A percentile compares a stretch with the other conserved stretches of the same genome.
These are phyloP conservation scores for Cryptops parisi DNA, from an alignment of 2,888 invertebrate genomes.

Conservation along the genomic window DNA sequence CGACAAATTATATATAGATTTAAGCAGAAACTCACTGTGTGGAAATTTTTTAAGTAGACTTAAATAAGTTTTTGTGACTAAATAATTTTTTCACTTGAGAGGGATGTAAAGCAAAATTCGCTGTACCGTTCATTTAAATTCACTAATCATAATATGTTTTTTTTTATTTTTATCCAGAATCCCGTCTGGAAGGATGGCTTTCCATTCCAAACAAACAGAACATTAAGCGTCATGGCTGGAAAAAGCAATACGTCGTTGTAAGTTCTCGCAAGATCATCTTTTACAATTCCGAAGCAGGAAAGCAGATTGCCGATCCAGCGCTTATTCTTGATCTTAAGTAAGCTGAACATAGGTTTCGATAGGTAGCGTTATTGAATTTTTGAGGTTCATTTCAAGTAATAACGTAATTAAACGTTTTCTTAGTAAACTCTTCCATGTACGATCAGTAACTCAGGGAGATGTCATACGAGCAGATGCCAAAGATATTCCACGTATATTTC, in stretches of 20 bases:
- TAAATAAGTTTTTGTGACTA: no score
- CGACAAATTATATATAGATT: no score
- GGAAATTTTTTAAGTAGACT: no score
- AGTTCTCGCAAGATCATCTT: conserved; percentile 94
- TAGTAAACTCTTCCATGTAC: conserved; percentile 97
- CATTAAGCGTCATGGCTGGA: conserved; percentile 90
- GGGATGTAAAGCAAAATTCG: no score
- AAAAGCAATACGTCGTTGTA: conserved; percentile 91
- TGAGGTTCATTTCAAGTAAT: background rate
- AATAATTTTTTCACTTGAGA: no score
- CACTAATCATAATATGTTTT: background rate
- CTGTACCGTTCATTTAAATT: background rate
- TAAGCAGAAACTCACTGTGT: no score
- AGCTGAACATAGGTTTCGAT: conserved; percentile 25
- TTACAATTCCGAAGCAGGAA: conserved; percentile 87
- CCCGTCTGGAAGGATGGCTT: conserved; percentile 81
- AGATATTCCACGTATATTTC: conserved; percentile 97
- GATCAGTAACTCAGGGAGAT: conserved; percentile 97
- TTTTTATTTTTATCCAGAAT: conserved; percentile 23
- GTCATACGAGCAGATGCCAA: conserved; percentile 97
- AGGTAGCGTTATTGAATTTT: background rate
- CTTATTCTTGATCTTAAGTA: conserved; percentile 91
- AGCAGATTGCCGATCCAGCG: conserved; percentile 84
- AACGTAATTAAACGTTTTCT: conserved; percentile 23
- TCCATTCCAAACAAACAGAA: conserved; percentile 91